Percentiles rank a stretch among this genome's conserved stretches.
Evolutionary conservation across 2,888 invertebrate genomes (phyloP).

Genomic region (Cryptophagus acutangulus): DNA sequence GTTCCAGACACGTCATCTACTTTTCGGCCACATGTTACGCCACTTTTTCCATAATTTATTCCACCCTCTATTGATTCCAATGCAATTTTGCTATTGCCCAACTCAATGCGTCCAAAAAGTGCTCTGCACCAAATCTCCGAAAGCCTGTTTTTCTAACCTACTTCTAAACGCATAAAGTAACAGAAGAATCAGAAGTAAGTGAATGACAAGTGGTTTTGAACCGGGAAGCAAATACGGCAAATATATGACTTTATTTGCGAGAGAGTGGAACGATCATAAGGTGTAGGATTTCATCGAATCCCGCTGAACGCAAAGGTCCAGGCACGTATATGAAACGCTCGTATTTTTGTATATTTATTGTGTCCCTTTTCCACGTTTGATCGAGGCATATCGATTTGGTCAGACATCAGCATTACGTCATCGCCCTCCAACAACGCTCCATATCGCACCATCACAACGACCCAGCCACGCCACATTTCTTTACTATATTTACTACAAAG

Average conservation of each 20-base stretch:
- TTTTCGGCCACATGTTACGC: too few relatives aligned
- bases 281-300: slow-evolving; percentile 24
- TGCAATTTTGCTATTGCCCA: too few relatives aligned
- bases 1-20: too few relatives aligned
- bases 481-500: too few relatives aligned
- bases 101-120: too few relatives aligned
- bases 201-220: slow-evolving; percentile 1
- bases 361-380: slow-evolving; percentile 20
- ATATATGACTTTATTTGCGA: slow-evolving; percentile 23
- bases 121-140: too few relatives aligned
- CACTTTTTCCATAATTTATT: too few relatives aligned
- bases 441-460: too few relatives aligned
- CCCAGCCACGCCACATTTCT: too few relatives aligned
- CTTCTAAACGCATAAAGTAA: slow-evolving; percentile 11
- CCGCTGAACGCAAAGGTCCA: slow-evolving; percentile 19
- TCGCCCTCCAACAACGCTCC: too few relatives aligned
- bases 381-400: slow-evolving; percentile 18
- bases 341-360: slow-evolving; percentile 28
- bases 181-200: background rate
- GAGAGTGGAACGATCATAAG: slow-evolving; percentile 22
- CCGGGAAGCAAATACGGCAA: slow-evolving; percentile 17
- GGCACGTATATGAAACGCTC: slow-evolving; percentile 23
- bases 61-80: too few relatives aligned
- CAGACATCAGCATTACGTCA: slow-evolving; percentile 2
- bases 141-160: too few relatives aligned